A percentile compares a stretch with the other conserved stretches of the same genome.
These are phyloP conservation scores for Danio kyathit DNA, from an alignment of 2,797 vertebrate genomes.

Conservation along the genomic window DNA sequence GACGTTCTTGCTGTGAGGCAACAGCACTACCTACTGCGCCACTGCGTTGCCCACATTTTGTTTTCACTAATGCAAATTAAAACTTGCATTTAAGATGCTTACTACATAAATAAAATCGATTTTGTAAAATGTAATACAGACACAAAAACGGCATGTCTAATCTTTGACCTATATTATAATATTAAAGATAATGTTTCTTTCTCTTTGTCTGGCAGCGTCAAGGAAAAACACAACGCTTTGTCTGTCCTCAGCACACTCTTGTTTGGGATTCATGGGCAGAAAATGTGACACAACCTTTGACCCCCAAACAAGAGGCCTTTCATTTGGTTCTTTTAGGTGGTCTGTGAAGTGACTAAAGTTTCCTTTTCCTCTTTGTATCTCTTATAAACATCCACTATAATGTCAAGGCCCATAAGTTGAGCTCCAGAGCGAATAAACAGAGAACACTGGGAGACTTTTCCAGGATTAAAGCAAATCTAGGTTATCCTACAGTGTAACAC, in stretches of 20 bases:
- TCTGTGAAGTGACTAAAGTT: constrained; percentile 29
- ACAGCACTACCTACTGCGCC: too few relatives aligned
- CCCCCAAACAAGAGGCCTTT: constrained; percentile 66
- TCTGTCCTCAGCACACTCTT: constrained; percentile 69
- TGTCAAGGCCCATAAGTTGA: neutral
- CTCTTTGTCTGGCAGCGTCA: neutral
- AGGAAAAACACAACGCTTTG: constrained; percentile 70
- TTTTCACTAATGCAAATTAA: too few relatives aligned
- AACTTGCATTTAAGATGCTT: too few relatives aligned
- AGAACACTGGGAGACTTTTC: neutral
- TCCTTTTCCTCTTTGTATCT: constrained; percentile 16
- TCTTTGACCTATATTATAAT: too few relatives aligned
- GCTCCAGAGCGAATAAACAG: constrained; percentile 5
- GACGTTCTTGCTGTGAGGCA: too few relatives aligned
- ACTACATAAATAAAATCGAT: too few relatives aligned
- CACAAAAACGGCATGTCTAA: too few relatives aligned
- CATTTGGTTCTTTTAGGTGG: constrained; percentile 48
- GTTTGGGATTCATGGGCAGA: constrained; percentile 72
- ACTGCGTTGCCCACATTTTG: too few relatives aligned
- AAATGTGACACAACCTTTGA: constrained; percentile 77
- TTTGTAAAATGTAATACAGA: too few relatives aligned
- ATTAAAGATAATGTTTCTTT: constrained; percentile 35
- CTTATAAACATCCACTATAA: neutral
- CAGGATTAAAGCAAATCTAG: constrained; percentile 13
- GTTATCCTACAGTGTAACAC: neutral